These are phyloP conservation scores for Alcis repandata DNA, from an alignment of 2,888 invertebrate species.

Conservation along the genomic window DNA sequence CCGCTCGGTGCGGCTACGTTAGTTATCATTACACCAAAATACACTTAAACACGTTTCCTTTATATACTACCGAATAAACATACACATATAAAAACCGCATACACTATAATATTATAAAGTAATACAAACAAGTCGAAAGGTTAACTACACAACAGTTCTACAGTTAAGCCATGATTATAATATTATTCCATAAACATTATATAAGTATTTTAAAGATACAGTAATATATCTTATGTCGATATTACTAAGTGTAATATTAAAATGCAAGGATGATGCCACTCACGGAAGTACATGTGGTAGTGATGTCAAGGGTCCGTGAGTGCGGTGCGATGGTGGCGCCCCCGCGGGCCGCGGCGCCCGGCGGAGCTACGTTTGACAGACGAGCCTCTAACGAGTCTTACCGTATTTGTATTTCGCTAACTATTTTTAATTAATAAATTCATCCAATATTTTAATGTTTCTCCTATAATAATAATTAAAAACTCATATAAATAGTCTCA, in stretches of 20 bases:
- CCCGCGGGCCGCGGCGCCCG: constrained; percentile 49
- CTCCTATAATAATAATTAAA: constrained; percentile 86
- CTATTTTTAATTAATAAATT: constrained; percentile 87
- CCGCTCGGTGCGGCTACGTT: constrained; percentile 59
- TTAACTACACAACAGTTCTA: constrained; percentile 86
- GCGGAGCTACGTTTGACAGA: constrained; percentile 76
- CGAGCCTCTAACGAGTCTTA: constrained; percentile 85
- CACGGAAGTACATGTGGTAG: constrained; percentile 44
- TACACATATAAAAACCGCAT: constrained; percentile 87
- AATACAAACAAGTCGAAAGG: constrained; percentile 85
- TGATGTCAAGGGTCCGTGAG: neutral
- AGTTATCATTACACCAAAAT: constrained; percentile 79
- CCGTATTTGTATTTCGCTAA: constrained; percentile 86
- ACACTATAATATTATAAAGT: constrained; percentile 80
- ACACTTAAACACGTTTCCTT: constrained; percentile 82
- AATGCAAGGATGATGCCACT: constrained; percentile 68
- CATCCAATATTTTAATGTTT: constrained; percentile 85
- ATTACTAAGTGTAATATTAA: constrained; percentile 76
- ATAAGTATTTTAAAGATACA: constrained; percentile 72
- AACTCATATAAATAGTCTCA: constrained; percentile 86
- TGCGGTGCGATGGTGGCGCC: constrained; percentile 32
- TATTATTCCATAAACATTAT: constrained; percentile 82
- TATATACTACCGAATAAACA: constrained; percentile 85
- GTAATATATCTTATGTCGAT: constrained; percentile 76
- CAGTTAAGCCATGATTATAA: constrained; percentile 85